Conservation (phyloP, 2,888 invertebrate species). For the Cynaeus angustus region DNA sequence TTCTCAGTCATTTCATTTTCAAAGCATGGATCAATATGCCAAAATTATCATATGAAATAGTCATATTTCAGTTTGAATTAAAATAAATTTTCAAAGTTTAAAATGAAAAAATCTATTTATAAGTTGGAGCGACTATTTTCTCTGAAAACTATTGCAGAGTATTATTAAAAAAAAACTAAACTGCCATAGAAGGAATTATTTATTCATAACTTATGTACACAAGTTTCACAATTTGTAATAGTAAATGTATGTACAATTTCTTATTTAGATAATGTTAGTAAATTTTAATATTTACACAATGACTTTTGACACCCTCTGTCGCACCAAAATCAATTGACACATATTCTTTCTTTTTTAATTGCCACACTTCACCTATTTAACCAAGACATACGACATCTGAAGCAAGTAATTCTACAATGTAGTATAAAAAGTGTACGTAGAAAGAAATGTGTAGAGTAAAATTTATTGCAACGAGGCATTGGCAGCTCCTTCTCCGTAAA, state of each 20-base stretch:
- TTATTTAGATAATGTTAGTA: background rate
- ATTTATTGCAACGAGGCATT: constrained; percentile 10
- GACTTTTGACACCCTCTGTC: background rate
- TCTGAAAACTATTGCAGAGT: too few relatives aligned
- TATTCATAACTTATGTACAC: constrained; percentile 20
- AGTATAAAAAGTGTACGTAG: constrained; percentile 23
- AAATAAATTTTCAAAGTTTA: too few relatives aligned
- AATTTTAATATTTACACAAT: constrained; percentile 1
- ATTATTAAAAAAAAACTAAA: too few relatives aligned
- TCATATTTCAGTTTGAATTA: too few relatives aligned
- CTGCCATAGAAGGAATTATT: constrained; percentile 14
- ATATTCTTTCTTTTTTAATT: background rate
- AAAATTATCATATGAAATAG: too few relatives aligned
- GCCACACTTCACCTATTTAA: background rate
- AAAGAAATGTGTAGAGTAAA: constrained; percentile 5
- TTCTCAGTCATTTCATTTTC: too few relatives aligned
- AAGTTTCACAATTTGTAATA: constrained; percentile 2
- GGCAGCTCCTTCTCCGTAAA: background rate
- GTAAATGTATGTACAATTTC: constrained; percentile 8
- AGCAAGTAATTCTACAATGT: background rate
- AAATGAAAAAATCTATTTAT: too few relatives aligned
- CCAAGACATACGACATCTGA: constrained; percentile 2
- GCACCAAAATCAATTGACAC: background rate
- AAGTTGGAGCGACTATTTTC: too few relatives aligned
- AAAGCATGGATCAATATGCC: too few relatives aligned